Conservation (phyloP, 2,113 vertebrate species). For the Osmerus eperlanus region DNA sequence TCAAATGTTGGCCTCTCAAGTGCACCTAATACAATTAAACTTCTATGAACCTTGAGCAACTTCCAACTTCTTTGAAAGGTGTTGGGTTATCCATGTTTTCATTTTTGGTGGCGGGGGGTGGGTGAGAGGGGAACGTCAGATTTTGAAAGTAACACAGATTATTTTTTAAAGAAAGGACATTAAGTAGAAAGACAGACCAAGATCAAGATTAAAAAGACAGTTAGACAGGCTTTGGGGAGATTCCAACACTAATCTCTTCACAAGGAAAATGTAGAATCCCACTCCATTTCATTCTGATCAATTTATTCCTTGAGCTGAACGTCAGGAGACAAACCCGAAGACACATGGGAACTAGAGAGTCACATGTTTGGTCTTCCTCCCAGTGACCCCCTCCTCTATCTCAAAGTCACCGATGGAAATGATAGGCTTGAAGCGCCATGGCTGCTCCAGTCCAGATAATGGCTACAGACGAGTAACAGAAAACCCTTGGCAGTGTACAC, state of each 20-base stretch:
- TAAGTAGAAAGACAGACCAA: too few relatives aligned
- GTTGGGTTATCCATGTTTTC: too few relatives aligned
- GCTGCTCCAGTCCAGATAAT: constrained; percentile 43
- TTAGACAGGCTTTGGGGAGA: too few relatives aligned
- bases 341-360: not conserved
- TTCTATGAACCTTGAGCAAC: constrained; percentile 4
- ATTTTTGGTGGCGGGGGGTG: too few relatives aligned
- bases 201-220: too few relatives aligned
- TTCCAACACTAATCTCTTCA: too few relatives aligned
- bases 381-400: constrained; percentile 18
- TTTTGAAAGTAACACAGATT: too few relatives aligned
- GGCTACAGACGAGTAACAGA: constrained; percentile 67
- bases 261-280: too few relatives aligned
- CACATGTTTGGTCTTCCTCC: constrained; percentile 2
- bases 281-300: too few relatives aligned
- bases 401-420: constrained; percentile 46
- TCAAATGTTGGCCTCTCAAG: constrained; percentile 30
- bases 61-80: not conserved
- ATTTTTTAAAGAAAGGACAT: too few relatives aligned
- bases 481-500: constrained; percentile 69
- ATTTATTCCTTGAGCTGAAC: too few relatives aligned
- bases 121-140: too few relatives aligned
- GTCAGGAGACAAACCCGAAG: not conserved
- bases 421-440: constrained; percentile 35
- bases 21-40: constrained; percentile 20